Evolutionary conservation across 2,888 invertebrate genomes (phyloP), one percentile per base, ranked within the genome.

Genomic region (Lordiphosa andalusiaca): DNA sequence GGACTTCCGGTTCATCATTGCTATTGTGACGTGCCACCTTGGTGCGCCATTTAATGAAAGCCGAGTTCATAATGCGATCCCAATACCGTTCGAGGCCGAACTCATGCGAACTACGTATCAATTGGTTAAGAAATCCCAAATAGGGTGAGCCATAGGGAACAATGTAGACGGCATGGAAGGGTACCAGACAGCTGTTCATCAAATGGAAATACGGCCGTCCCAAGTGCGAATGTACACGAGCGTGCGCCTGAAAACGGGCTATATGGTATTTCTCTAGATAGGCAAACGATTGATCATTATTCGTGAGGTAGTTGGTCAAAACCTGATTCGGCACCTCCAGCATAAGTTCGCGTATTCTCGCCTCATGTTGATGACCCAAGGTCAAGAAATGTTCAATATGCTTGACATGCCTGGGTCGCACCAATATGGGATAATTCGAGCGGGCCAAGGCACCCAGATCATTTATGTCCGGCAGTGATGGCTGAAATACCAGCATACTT

Each of bases 101-200:
- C 86, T 92, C 91, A 51, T 90, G 89, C 0, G 91, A 77, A 53
- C 89, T 88, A 13, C 89, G 85, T 2, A 92, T 77, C 0, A 92
- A 86, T 10, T 86, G 86, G 62, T 92, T 89, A 4, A 92, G 47
- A 51, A 89, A 90, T 6, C 88, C 89, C 46, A 91, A 81, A 74
- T 91, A 92, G 0, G 92, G 92, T 30, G 92, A 92, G 1, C 92
- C 92, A 65, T 91, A 91, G n/a, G 90, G 90, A 7, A 92, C 86
- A 0, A 91, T 91, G 59, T 91, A 92, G 0, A 92, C 92, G 0
- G 91, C 90, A 13, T 90, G 90, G 75, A 91, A 91, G 0, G 92
- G 92, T 0, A 92, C 89, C 10, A 92, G 91, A 69, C 92, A 92
- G 25, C 91, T 90, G 6, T 74, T 67, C 76, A 91, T 90, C 0